Evolutionary conservation across 2,888 invertebrate species (phyloP).

Genomic region (Plemyria rubiginata): DNA sequence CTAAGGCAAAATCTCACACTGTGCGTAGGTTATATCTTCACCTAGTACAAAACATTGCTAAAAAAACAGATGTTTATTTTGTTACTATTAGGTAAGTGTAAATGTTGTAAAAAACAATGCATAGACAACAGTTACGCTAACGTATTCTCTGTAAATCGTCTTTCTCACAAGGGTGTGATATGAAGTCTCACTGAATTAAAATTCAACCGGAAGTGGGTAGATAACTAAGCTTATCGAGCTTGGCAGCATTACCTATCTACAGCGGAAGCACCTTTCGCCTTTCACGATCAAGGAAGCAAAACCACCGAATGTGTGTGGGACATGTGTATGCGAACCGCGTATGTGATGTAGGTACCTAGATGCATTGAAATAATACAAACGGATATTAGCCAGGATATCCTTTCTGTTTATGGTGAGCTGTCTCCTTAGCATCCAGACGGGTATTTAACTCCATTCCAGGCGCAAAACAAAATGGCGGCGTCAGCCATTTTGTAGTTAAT

Average conservation of each 20-base stretch:
- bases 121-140: no score
- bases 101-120: no score
- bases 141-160: no score
- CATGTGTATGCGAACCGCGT: slow-evolving; percentile 58
- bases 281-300: slow-evolving; percentile 56
- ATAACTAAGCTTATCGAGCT: slow-evolving; percentile 22
- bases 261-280: slow-evolving; percentile 40
- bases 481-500: slow-evolving; percentile 70
- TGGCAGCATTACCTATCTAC: slow-evolving; percentile 1
- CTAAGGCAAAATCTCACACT: no score
- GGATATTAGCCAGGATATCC: slow-evolving; percentile 80
- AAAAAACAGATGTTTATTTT: no score
- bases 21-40: no score
- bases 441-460: slow-evolving; percentile 65
- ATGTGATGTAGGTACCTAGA: slow-evolving; percentile 40
- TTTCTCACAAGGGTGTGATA: not conserved
- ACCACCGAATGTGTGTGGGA: slow-evolving; percentile 36
- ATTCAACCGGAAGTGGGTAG: slow-evolving; percentile 25
- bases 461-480: slow-evolving; percentile 62
- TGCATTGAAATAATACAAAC: slow-evolving; percentile 42
- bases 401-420: slow-evolving; percentile 71
- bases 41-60: no score
- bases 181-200: slow-evolving; percentile 5
- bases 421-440: slow-evolving; percentile 76
- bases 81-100: no score